Conservation (phyloP, 2,113 vertebrate genomes). For the Lagopus muta region DNA sequence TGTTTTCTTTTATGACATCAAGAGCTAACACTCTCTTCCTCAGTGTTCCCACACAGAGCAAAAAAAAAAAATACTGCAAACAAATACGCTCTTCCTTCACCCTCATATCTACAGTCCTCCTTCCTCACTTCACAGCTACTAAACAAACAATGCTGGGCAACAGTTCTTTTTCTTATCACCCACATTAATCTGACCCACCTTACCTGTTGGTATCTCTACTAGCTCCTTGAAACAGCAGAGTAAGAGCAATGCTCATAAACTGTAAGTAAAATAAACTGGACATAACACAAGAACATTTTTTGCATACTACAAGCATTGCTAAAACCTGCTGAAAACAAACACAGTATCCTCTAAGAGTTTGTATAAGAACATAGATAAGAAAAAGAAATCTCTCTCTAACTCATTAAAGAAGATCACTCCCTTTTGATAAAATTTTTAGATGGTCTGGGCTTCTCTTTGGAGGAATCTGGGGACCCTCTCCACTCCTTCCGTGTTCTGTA, state of each 20-base stretch:
- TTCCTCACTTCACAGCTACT: not conserved
- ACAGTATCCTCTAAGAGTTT: not conserved
- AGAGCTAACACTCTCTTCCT: not conserved
- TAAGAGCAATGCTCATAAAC: not conserved
- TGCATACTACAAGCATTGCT: not conserved
- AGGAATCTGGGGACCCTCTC: not conserved
- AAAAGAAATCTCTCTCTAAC: not conserved
- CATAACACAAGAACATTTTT: not conserved
- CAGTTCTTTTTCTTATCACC: not conserved
- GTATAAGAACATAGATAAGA: not conserved
- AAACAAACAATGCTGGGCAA: not conserved
- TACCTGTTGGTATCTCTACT: not conserved
- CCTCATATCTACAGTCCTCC: not conserved
- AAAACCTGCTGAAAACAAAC: not conserved
- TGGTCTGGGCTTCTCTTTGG: not conserved
- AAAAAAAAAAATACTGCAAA: not conserved
- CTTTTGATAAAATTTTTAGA: not conserved
- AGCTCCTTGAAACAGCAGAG: not conserved
- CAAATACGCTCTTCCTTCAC: not conserved
- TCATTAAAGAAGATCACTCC: not conserved
- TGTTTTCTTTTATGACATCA: not conserved
- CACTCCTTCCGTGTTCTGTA: not conserved
- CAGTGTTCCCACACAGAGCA: not conserved
- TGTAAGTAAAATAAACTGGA: not conserved
- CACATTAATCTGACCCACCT: conserved; percentile 5